Evolutionary conservation across 2,888 invertebrate species (phyloP), one percentile per base, ranked within the genome.

Genomic region (Phania funesta): DNA sequence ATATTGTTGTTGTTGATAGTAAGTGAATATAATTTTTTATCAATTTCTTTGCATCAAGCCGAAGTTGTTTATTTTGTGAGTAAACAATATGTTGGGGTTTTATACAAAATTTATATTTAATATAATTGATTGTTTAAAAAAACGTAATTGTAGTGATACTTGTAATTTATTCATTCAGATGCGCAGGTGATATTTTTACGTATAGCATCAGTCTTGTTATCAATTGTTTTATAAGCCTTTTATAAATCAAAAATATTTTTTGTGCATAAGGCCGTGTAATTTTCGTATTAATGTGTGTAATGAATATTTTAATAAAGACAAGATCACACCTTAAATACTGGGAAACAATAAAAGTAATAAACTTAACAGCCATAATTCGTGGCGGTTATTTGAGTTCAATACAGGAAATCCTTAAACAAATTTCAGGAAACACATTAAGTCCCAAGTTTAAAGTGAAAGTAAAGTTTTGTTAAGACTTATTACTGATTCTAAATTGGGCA

Each of bases 341-440:
- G 6, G 26, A 77, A 58, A 11, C 44, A 54, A 32, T 18, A 46
- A 76, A 60, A 76, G 48, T 20, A 56, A 77, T 8, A 48, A 4
- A 29, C 7, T 60, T 20, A 41, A 9, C 9, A 24, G 48, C 9
- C 35, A 64, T 74, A 65, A 71, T 52, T 65, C 58, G 67, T 52
- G 13, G 35, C 46, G 32, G 44, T 44, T 56, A 56, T 76, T 76
- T 58, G 32, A 32, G 32, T 62, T 46, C 16, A 52, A 46, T 64
- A 29, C 78, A 73, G 58, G 71, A 73, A 79, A 73, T 73, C 50
- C 50, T 79, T 65, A 13, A 65, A 44, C 46, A 16, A 60, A 22
- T 29, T n/a, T 22, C 18, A 29, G 26, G 38, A 22, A 11, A 52
- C 52, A 41, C 18, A 44, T 32, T 13, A 65, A 65, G 18, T 24